Percentiles rank a stretch among this genome's conserved stretches.
These are phyloP conservation scores for Abramis brama DNA, from an alignment of 2,113 vertebrate genomes.

Conservation along the genomic window DNA sequence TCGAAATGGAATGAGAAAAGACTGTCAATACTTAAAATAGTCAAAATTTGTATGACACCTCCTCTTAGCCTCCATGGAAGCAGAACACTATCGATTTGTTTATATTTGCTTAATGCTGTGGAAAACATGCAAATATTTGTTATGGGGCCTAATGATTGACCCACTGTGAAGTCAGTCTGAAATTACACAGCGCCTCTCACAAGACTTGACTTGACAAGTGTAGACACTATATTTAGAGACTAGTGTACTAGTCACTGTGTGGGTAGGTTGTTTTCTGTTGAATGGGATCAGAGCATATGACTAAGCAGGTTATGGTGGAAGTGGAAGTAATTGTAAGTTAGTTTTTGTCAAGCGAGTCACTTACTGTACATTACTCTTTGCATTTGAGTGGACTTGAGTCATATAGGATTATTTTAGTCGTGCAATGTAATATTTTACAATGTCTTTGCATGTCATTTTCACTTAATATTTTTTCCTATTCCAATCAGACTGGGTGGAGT, in stretches of 20 bases:
- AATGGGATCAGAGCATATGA: background rate
- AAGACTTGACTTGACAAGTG: background rate
- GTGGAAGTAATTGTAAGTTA: background rate
- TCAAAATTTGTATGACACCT: background rate
- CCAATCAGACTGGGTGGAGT: conserved; percentile 95
- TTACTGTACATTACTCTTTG: background rate
- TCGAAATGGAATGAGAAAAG: background rate
- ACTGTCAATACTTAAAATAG: background rate
- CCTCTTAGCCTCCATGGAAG: background rate
- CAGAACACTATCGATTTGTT: conserved; percentile 47
- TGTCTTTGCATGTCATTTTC: background rate
- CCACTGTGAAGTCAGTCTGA: background rate
- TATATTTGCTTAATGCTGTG: conserved; percentile 50
- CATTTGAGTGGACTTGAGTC: background rate
- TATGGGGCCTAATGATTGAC: conserved; percentile 23
- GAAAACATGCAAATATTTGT: conserved; percentile 48
- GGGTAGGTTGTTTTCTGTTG: background rate
- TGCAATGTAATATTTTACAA: background rate
- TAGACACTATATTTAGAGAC: conserved; percentile 33
- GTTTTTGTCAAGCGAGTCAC: background rate
- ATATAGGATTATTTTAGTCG: background rate
- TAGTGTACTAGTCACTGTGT: background rate
- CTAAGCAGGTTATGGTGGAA: background rate
- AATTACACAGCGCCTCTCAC: background rate
- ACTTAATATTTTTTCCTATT: background rate